Conservation (phyloP, 2,797 vertebrate genomes). For the Tolypeutes matacus region DNA sequence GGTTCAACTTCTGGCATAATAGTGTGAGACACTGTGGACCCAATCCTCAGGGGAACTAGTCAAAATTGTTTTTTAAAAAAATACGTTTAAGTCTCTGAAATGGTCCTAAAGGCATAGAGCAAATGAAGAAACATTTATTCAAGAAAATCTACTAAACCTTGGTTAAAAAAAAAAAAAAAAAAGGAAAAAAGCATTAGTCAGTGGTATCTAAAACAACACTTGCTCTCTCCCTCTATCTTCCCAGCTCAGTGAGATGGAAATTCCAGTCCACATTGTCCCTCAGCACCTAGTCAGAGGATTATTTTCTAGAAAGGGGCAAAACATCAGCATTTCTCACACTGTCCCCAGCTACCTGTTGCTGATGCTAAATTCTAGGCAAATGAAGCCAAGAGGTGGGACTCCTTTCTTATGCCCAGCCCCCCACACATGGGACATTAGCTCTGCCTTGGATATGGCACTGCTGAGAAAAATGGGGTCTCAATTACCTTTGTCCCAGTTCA, state of each 20-base stretch:
- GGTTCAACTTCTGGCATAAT: neutral
- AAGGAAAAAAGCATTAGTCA: neutral
- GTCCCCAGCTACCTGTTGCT: neutral
- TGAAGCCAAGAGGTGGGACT: neutral
- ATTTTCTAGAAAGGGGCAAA: neutral
- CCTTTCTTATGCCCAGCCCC: neutral
- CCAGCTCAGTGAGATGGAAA: neutral
- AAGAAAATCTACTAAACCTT: neutral
- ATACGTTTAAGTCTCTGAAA: neutral
- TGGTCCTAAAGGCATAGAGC: neutral
- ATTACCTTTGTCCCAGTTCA: neutral
- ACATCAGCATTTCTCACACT: neutral
- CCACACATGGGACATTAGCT: neutral
- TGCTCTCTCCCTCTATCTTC: neutral
- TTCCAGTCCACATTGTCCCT: neutral
- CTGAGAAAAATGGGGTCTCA: neutral
- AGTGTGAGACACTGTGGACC: neutral
- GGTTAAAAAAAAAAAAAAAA: neutral
- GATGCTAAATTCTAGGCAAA: neutral
- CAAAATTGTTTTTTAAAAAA: neutral
- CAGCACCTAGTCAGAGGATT: neutral
- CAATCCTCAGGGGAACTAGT: neutral
- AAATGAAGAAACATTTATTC: neutral
- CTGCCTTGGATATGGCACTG: neutral
- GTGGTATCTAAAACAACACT: neutral